These are phyloP conservation scores for Caenorhabditis tropicalis DNA, from an alignment of 1,140 invertebrate genomes.

Conservation along the genomic window DNA sequence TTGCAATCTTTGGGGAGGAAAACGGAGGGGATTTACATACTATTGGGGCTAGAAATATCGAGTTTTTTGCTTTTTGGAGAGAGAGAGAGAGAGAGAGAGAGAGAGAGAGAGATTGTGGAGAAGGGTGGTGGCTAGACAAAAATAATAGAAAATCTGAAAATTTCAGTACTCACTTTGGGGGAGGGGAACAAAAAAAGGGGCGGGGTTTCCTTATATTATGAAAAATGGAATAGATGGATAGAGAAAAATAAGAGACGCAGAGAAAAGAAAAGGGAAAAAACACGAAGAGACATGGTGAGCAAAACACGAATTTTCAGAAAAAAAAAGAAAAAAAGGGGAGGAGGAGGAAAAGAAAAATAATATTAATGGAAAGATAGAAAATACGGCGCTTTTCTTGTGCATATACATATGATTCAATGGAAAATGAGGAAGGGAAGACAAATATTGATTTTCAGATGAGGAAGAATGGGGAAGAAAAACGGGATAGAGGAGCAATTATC, in stretches of 20 bases:
- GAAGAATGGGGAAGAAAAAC: too few relatives aligned
- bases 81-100: too few relatives aligned
- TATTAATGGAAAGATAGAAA: neutral
- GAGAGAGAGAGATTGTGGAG: neutral
- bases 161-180: neutral
- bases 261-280: neutral
- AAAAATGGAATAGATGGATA: neutral
- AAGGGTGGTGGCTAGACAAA: neutral
- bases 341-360: neutral
- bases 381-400: neutral
- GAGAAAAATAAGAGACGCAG: neutral
- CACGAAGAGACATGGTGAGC: conserved; percentile 33
- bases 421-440: too few relatives aligned
- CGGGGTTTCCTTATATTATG: too few relatives aligned
- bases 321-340: too few relatives aligned
- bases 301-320: conserved; percentile 42
- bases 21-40: too few relatives aligned
- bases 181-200: neutral
- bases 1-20: too few relatives aligned
- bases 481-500: too few relatives aligned
- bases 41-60: too few relatives aligned
- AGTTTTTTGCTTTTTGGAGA: neutral
- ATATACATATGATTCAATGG: too few relatives aligned
- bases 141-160: neutral
- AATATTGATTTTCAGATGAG: too few relatives aligned